A percentile compares a stretch with the other conserved stretches of the same genome.
Conservation (phyloP, 2,888 invertebrate species). For the Hesperia comma region DNA sequence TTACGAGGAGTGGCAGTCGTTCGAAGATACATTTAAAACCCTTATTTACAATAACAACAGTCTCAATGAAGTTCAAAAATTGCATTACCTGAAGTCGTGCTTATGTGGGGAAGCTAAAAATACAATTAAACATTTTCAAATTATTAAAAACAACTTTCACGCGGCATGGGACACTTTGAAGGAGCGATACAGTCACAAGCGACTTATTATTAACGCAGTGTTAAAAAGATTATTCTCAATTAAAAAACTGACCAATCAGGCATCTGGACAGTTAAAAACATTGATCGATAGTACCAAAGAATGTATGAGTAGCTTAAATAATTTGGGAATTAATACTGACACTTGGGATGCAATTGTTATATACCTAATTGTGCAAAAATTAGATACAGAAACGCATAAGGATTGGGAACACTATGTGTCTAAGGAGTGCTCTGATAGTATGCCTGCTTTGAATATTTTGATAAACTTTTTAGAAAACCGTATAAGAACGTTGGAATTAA, state of each 20-base stretch:
- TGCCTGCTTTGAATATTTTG: constrained; percentile 31
- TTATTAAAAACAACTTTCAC: constrained; percentile 14
- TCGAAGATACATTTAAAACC: constrained; percentile 42
- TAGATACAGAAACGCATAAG: constrained; percentile 37
- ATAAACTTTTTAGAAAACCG: constrained; percentile 34
- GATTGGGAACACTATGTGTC: constrained; percentile 26
- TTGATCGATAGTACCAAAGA: constrained; percentile 26
- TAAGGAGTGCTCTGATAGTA: constrained; percentile 23
- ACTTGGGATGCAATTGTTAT: constrained; percentile 38
- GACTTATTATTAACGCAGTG: constrained; percentile 30
- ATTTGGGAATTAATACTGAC: constrained; percentile 21
- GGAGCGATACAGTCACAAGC: constrained; percentile 35
- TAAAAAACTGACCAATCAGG: constrained; percentile 23
- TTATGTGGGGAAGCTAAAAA: constrained; percentile 38
- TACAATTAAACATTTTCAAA: constrained; percentile 17
- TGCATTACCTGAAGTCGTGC: constrained; percentile 43
- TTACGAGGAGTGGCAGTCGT: constrained; percentile 44
- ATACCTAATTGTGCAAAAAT: constrained; percentile 34
- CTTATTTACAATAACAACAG: constrained; percentile 39
- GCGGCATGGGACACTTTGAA: constrained; percentile 27
- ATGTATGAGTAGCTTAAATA: constrained; percentile 26
- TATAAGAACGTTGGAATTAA: constrained; percentile 32
- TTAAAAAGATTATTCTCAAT: constrained; percentile 23
- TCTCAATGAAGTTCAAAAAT: constrained; percentile 39
- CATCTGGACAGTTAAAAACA: constrained; percentile 15